A percentile compares a stretch with the other conserved stretches of the same genome.
These are phyloP conservation scores for Flexamia atlantica DNA, from an alignment of 2,888 invertebrate genomes.

Conservation along the genomic window DNA sequence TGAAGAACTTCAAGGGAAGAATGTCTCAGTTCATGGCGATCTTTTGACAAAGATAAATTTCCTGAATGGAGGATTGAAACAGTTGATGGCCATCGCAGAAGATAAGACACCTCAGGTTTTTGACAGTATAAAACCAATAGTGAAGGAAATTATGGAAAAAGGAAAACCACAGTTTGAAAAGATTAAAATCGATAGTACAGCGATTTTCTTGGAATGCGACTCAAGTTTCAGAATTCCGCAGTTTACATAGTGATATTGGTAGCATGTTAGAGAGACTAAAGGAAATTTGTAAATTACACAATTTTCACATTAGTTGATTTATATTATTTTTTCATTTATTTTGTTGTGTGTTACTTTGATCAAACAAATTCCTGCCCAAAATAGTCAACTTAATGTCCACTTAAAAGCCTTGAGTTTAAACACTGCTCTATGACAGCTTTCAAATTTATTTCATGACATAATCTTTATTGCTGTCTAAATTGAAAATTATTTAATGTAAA, in stretches of 20 bases:
- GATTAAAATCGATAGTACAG: constrained; percentile 40
- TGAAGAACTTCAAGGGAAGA: constrained; percentile 48
- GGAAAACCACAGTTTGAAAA: constrained; percentile 59
- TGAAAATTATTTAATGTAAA: no score
- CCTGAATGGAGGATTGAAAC: constrained; percentile 57
- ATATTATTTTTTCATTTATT: no score
- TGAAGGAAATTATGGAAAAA: constrained; percentile 34
- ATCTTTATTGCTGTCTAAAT: no score
- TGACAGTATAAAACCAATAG: constrained; percentile 48
- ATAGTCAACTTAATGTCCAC: no score
- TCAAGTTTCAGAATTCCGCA: constrained; percentile 19
- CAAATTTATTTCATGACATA: no score
- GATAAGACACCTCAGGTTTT: constrained; percentile 32
- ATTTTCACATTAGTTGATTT: constrained; percentile 7
- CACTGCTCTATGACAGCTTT: no score
- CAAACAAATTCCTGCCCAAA: no score
- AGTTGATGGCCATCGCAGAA: constrained; percentile 50
- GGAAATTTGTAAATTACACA: constrained; percentile 42
- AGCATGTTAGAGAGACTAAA: constrained; percentile 29
- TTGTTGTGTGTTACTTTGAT: no score
- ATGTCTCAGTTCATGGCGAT: constrained; percentile 43
- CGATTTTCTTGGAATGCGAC: constrained; percentile 43
- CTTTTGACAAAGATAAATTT: constrained; percentile 41
- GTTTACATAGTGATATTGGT: constrained; percentile 51
- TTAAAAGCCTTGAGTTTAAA: no score